Percentiles rank a stretch among this genome's conserved stretches.
These are phyloP conservation scores for Enteromius unitaeniatus DNA, from an alignment of 2,797 vertebrate genomes.

Conservation along the genomic window DNA sequence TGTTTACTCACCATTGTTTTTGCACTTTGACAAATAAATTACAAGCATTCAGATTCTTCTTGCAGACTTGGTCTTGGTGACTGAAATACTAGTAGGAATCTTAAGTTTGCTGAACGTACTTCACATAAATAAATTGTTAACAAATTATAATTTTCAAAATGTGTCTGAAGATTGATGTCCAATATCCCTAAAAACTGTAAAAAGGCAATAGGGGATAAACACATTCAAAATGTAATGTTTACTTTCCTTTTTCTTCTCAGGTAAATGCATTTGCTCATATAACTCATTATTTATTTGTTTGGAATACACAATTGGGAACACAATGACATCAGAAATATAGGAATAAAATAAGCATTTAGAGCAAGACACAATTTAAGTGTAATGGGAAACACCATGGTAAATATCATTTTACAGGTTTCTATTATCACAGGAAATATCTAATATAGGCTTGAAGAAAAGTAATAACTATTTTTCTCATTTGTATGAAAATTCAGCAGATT, in stretches of 20 bases:
- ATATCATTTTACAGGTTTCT: conserved; percentile 44
- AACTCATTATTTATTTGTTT: neutral
- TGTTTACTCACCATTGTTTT: conserved; percentile 52
- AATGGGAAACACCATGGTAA: conserved; percentile 35
- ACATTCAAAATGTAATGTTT: neutral
- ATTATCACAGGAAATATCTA: conserved; percentile 57
- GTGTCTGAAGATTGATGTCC: neutral
- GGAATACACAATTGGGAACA: conserved; percentile 35
- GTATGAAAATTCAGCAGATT: conserved; percentile 53
- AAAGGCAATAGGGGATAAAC: neutral
- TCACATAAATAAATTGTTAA: neutral
- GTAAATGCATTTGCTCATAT: neutral
- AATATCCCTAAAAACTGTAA: neutral
- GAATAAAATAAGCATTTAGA: conserved; percentile 57
- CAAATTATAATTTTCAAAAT: neutral
- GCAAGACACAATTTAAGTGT: conserved; percentile 40
- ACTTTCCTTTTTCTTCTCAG: neutral
- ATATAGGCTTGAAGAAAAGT: conserved; percentile 57
- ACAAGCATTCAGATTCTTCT: conserved; percentile 61
- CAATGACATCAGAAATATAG: conserved; percentile 39
- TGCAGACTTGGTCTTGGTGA: neutral
- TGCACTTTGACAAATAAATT: conserved; percentile 69
- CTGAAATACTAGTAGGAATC: conserved; percentile 5
- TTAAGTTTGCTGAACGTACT: neutral
- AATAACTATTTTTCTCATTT: conserved; percentile 58